These are phyloP conservation scores for Phocides pigmalion DNA, from an alignment of 1,140 invertebrate genomes.

Conservation along the genomic window DNA sequence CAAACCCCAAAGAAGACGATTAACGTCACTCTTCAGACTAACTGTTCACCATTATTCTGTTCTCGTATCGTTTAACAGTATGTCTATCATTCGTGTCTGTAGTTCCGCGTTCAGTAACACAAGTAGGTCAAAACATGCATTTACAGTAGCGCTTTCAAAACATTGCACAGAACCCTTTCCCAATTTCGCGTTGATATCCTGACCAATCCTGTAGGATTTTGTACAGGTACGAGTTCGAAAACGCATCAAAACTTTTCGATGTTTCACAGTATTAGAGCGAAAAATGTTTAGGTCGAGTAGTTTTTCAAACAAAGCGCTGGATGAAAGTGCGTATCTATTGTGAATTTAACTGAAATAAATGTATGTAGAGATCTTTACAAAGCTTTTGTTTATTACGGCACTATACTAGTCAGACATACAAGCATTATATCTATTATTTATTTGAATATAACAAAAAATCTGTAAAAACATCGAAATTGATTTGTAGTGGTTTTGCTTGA, in stretches of 20 bases:
- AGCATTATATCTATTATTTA: too few species aligned
- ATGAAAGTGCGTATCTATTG: neutral
- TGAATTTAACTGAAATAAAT: neutral
- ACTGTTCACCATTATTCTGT: neutral
- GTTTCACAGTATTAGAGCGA: neutral
- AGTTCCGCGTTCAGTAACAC: constrained; percentile 4
- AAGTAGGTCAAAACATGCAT: constrained; percentile 16
- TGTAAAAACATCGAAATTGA: too few species aligned
- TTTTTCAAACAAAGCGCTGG: neutral
- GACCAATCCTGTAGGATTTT: constrained; percentile 16
- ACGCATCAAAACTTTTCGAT: constrained; percentile 11
- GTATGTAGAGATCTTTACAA: too few species aligned
- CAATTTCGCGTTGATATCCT: constrained; percentile 15
- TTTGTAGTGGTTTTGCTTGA: too few species aligned
- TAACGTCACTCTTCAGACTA: constrained; percentile 1
- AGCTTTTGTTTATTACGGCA: too few species aligned
- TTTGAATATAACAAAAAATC: too few species aligned
- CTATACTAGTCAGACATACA: too few species aligned
- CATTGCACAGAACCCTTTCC: constrained; percentile 12
- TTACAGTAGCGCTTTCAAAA: constrained; percentile 8
- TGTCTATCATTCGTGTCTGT: neutral
- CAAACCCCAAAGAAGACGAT: too few species aligned
- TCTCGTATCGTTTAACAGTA: constrained; percentile 4
- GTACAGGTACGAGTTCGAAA: constrained; percentile 2
- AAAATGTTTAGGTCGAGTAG: neutral